phyloP scores from a whole-genome alignment of 2,888 invertebrate genomes.

The Caenorhabditis uteleia region DNA sequence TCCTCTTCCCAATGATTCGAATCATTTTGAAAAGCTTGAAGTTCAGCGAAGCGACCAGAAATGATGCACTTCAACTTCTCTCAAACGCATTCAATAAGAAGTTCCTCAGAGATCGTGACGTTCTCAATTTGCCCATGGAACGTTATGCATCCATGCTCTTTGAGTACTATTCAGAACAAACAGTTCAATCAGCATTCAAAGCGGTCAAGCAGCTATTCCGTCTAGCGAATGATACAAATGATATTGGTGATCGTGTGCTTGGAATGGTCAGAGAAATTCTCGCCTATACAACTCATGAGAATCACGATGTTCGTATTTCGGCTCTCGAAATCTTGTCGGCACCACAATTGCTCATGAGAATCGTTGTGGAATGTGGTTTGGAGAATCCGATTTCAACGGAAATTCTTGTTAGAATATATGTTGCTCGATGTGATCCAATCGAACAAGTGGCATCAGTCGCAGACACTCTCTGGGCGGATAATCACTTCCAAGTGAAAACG shows the following conservation, averaged over 20 bases:
- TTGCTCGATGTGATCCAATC: conserved; percentile 38
- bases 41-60: too few species aligned
- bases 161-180: conserved; percentile 23
- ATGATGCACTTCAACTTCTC: conserved; percentile 36
- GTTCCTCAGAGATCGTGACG: conserved; percentile 45
- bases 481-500: conserved; percentile 26
- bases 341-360: conserved; percentile 45
- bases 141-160: conserved; percentile 48
- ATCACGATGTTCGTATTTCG: conserved; percentile 36
- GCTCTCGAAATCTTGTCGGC: conserved; percentile 44
- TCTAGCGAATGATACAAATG: conserved; percentile 49
- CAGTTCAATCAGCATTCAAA: neutral
- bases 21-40: conserved; percentile 27
- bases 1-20: conserved; percentile 47
- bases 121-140: conserved; percentile 50
- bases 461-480: conserved; percentile 32
- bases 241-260: conserved; percentile 40
- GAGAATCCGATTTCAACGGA: conserved; percentile 26
- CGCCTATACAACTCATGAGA: conserved; percentile 34
- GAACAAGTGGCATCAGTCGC: conserved; percentile 37
- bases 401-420: conserved; percentile 39
- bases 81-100: conserved; percentile 44
- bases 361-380: conserved; percentile 37
- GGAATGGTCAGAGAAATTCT: conserved; percentile 43
- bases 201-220: conserved; percentile 36